Base-by-base conservation (phyloP, 1,140 invertebrate genomes). In the Homalodisca vitripennis region DNA sequence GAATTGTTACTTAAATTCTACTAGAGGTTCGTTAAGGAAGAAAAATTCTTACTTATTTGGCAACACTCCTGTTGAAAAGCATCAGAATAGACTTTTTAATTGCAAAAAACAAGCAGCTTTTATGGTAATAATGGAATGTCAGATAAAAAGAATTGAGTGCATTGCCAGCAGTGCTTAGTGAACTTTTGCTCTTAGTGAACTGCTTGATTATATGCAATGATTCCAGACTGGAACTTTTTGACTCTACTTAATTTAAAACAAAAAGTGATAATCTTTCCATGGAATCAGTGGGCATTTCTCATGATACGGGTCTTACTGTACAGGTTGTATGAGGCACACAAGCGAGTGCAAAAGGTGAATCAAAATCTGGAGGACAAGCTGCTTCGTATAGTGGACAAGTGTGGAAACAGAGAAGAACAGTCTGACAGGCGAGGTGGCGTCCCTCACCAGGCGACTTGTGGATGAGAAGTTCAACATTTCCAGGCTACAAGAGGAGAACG, bases 311-410 rank as follows among this genome's bases (percentile, higher is more conserved):
- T 30, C 66, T 73, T 74, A 74, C 74, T 73, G 81, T 83, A 76
- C 76, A 87, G 95, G 74, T 85, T 98, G 62, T 89, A 92, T 80
- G 95, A 98, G 78, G 94, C 94, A 68, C 94, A 98, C 77, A 94
- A 95, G 78, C 89, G 94, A 75, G 87, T 98, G 41, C 95, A 98
- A 79, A 95, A 93, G 81, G 89, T 98, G 27, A 98, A 98, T 81
- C 94, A 98, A 83, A 92, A 90, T 75, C 84, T 98, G 72, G 95
- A 98, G 82, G 95, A 98, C 78, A 98, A 98, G 79, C 81, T 98
- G 60, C 82, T 98, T 55, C 92, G 91, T 81, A 88, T 98, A 77
- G 95, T 97, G 20, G 94, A 97, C 80, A 89, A 93, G 77, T 95
- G 92, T 84, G 93, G n/a, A 97, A 80, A 90, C 89, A 70, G 95